phyloP scores from a whole-genome alignment of 2,797 vertebrate species.

The Rhynchotus rufescens region DNA sequence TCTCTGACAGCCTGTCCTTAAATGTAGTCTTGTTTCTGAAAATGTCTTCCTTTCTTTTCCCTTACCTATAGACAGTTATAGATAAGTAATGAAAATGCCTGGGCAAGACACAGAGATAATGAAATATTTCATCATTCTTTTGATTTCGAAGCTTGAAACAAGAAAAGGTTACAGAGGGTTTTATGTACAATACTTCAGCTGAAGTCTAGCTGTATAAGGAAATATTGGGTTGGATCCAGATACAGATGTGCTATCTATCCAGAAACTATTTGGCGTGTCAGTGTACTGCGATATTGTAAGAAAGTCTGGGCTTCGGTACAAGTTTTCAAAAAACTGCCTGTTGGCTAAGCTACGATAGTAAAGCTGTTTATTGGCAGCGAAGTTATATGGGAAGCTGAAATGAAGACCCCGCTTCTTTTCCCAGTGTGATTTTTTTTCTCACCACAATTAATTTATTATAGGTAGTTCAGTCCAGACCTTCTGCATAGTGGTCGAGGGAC shows the following conservation, averaged over 20 bases:
- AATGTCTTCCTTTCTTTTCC: background rate
- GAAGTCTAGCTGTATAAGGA: slow-evolving; percentile 59
- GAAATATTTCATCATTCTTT: slow-evolving; percentile 66
- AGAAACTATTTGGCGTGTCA: slow-evolving; percentile 75
- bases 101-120: slow-evolving; percentile 47
- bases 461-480: slow-evolving; percentile 60
- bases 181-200: slow-evolving; percentile 66
- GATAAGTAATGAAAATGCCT: slow-evolving; percentile 38
- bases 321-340: slow-evolving; percentile 65
- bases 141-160: slow-evolving; percentile 63
- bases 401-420: slow-evolving; percentile 73
- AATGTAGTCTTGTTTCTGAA: background rate
- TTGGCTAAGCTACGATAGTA: slow-evolving; percentile 62
- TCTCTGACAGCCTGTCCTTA: slow-evolving; percentile 4
- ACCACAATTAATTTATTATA: slow-evolving; percentile 71
- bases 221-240: slow-evolving; percentile 63
- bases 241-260: slow-evolving; percentile 66
- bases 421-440: slow-evolving; percentile 68
- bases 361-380: slow-evolving; percentile 72
- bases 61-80: background rate
- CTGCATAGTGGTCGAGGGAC: slow-evolving; percentile 58
- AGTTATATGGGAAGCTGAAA: slow-evolving; percentile 59
- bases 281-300: slow-evolving; percentile 61
- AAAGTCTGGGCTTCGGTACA: slow-evolving; percentile 67
- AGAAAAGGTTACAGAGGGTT: slow-evolving; percentile 47